Evolutionary conservation across 2,797 vertebrate genomes (phyloP).

Genomic region (Tiaroga cobitis): DNA sequence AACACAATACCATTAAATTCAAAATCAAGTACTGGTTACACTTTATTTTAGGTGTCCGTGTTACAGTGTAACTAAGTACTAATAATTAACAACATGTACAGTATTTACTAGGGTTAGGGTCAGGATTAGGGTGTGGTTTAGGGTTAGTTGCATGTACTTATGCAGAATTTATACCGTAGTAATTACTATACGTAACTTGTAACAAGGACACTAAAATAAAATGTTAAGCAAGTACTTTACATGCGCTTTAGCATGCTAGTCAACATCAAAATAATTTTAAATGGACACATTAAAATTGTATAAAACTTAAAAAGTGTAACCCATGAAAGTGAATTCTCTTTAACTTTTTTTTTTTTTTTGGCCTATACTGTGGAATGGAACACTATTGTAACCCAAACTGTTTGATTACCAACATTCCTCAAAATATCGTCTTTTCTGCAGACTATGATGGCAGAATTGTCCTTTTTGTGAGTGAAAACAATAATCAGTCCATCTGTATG

Average conservation of each 20-base stretch:
- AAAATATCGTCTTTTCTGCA: neutral
- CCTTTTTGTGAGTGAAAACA: neutral
- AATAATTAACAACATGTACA: neutral
- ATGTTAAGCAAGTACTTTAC: neutral
- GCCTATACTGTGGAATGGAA: neutral
- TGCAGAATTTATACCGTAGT: neutral
- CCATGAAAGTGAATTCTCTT: neutral
- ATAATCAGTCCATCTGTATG: too few relatives aligned
- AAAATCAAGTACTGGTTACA: neutral
- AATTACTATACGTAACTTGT: neutral
- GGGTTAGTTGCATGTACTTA: neutral
- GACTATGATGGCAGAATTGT: neutral
- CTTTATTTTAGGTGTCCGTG: neutral
- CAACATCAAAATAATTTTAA: neutral
- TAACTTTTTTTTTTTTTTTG: neutral
- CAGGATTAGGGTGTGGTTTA: neutral
- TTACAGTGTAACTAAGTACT: neutral
- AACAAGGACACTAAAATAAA: neutral
- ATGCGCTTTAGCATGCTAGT: neutral
- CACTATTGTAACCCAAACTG: neutral
- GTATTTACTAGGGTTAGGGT: too few relatives aligned
- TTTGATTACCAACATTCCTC: neutral
- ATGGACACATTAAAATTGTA: too few relatives aligned
- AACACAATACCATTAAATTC: too few relatives aligned
- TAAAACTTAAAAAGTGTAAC: neutral